Conservation (phyloP, 53 echinoderm and acorn worm species). For the Glandiceps talaboti region DNA sequence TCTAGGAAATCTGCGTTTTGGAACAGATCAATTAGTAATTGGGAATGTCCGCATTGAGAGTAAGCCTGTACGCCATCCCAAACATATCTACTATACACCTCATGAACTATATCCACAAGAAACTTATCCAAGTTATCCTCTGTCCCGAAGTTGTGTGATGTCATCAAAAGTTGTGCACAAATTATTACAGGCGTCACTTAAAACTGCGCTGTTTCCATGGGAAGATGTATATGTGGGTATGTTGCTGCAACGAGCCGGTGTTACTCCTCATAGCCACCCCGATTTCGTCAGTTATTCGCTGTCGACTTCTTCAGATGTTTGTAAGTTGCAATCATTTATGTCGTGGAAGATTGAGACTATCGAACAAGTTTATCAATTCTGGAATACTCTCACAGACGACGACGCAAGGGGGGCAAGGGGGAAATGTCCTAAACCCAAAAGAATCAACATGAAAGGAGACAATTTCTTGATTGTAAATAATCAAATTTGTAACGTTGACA, state of each 20-base stretch:
- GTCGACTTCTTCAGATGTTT: background rate
- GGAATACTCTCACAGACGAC: background rate
- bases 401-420: too few relatives aligned
- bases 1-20: background rate
- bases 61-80: slow-evolving; percentile 21
- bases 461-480: background rate
- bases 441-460: background rate
- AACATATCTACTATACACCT: slow-evolving; percentile 44
- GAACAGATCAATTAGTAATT: slow-evolving; percentile 13
- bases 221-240: slow-evolving; percentile 64
- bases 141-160: slow-evolving; percentile 44
- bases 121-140: slow-evolving; percentile 40
- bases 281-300: background rate
- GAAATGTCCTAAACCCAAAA: background rate
- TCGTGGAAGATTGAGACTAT: background rate
- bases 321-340: background rate
- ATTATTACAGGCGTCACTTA: slow-evolving; percentile 25
- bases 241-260: slow-evolving; percentile 22
- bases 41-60: slow-evolving; percentile 14
- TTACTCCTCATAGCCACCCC: background rate
- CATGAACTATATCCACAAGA: slow-evolving; percentile 32
- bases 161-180: slow-evolving; percentile 32
- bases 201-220: slow-evolving; percentile 53
- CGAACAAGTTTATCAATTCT: background rate
- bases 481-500: background rate